Percentiles rank a stretch among this genome's conserved stretches.
phyloP scores from a whole-genome alignment of 2,888 invertebrate genomes.

The Charanyca ferruginea region DNA sequence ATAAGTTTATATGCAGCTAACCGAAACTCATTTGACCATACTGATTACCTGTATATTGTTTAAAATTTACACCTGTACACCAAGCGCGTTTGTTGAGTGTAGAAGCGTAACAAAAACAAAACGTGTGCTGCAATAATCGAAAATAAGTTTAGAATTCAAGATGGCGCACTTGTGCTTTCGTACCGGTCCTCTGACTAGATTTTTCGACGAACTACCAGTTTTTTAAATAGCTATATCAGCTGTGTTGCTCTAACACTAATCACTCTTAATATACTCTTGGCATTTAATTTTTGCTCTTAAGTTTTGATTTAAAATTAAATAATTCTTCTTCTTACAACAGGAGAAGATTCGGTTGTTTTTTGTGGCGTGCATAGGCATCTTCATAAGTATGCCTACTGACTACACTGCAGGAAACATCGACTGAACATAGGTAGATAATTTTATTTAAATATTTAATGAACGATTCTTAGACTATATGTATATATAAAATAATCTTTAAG shows the following conservation, averaged over 20 bases:
- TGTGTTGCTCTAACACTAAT: slow-evolving; percentile 63
- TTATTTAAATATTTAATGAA: too few species aligned
- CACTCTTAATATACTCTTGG: slow-evolving; percentile 72
- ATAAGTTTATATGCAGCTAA: not conserved
- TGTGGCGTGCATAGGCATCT: slow-evolving; percentile 26
- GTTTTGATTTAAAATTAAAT: slow-evolving; percentile 64
- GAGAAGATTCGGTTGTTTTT: slow-evolving; percentile 69
- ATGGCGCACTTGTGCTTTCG: slow-evolving; percentile 18
- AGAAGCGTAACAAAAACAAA: not conserved
- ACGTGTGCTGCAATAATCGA: not conserved
- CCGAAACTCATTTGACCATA: not conserved
- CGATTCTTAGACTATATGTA: too few species aligned
- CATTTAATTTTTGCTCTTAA: slow-evolving; percentile 67
- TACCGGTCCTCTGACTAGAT: slow-evolving; percentile 53
- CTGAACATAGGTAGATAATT: too few species aligned
- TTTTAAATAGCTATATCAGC: slow-evolving; percentile 47
- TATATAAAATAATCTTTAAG: too few species aligned
- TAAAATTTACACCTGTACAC: not conserved
- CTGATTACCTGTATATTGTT: not conserved
- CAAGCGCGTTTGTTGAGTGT: slow-evolving; percentile 20
- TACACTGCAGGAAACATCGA: not conserved
- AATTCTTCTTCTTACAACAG: slow-evolving; percentile 80
- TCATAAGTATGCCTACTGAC: not conserved
- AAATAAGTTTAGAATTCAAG: not conserved
- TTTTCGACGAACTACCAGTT: slow-evolving; percentile 45